These are phyloP conservation scores for Muraenolepis orangiensis DNA, from an alignment of 2,797 vertebrate species.

Conservation along the genomic window DNA sequence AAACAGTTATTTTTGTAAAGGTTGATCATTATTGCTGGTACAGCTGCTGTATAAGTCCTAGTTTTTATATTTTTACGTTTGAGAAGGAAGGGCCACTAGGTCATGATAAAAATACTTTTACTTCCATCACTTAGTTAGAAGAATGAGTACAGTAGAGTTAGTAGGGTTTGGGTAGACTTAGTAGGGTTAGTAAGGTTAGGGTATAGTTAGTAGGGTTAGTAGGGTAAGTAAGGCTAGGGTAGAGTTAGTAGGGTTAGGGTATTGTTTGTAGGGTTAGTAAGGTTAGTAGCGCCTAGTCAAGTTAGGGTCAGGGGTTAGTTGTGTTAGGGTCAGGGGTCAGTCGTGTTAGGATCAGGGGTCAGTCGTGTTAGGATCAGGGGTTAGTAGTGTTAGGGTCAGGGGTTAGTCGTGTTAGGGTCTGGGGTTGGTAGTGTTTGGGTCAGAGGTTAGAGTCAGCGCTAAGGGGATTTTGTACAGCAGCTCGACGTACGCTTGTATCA, in stretches of 20 bases:
- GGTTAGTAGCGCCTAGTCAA: too few species aligned
- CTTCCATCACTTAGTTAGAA: too few species aligned
- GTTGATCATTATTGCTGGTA: neutral
- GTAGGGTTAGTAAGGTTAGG: neutral
- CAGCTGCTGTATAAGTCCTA: neutral
- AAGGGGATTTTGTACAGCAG: slow-evolving; percentile 17
- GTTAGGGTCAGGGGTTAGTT: neutral
- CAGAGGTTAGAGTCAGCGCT: neutral
- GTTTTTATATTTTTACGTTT: neutral
- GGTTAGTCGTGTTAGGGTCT: neutral
- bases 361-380: neutral
- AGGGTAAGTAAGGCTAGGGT: too few species aligned
- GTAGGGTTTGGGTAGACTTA: too few species aligned
- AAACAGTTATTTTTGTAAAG: neutral
- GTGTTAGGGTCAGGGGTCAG: neutral
- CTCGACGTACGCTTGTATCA: slow-evolving; percentile 1
- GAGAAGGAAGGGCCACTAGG: neutral
- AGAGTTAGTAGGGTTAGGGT: neutral
- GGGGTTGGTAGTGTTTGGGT: too few species aligned
- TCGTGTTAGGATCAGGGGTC: neutral
- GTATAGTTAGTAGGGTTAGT: too few species aligned
- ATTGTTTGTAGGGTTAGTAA: too few species aligned
- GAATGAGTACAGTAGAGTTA: neutral
- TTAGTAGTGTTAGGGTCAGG: neutral
- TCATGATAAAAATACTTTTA: too few species aligned